Conservation (phyloP, 1,140 invertebrate genomes). For the Trachymyrmex cornetzi region DNA sequence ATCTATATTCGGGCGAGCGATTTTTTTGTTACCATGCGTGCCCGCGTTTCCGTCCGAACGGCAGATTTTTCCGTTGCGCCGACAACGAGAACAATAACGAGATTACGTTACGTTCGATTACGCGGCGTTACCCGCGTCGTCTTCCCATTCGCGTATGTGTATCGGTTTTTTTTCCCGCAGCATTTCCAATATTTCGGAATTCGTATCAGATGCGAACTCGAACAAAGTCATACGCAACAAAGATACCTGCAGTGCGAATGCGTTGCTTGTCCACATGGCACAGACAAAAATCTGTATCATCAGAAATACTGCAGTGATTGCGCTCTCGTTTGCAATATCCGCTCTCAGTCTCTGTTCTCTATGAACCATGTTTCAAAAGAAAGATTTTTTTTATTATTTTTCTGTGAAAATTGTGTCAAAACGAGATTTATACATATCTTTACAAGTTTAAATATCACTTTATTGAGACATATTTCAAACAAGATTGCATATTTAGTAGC, state of each 20-base stretch:
- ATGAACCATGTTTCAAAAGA: not conserved
- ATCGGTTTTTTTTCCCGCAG: constrained; percentile 44
- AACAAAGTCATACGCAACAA: constrained; percentile 43
- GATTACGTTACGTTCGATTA: constrained; percentile 65
- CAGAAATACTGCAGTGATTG: constrained; percentile 29
- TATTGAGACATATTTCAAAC: not conserved
- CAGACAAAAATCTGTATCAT: constrained; percentile 39
- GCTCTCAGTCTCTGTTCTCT: not conserved
- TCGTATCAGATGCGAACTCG: constrained; percentile 44
- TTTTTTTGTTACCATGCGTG: constrained; percentile 10
- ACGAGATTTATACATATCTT: not conserved
- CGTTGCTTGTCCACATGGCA: constrained; percentile 1
- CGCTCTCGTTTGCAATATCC: constrained; percentile 30
- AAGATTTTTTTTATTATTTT: not conserved
- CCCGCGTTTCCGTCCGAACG: constrained; percentile 16
- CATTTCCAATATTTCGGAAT: constrained; percentile 50
- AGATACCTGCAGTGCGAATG: not conserved
- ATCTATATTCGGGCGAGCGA: constrained; percentile 42
- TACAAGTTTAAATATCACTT: not conserved
- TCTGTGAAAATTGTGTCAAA: not conserved
- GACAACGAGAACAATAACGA: constrained; percentile 53
- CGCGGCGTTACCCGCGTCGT: constrained; percentile 46
- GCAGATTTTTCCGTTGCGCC: constrained; percentile 42
- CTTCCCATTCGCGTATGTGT: constrained; percentile 35
- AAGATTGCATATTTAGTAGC: not conserved